Conservation (phyloP, 2,888 invertebrate genomes). For the Tanytarsus gracilentus region DNA sequence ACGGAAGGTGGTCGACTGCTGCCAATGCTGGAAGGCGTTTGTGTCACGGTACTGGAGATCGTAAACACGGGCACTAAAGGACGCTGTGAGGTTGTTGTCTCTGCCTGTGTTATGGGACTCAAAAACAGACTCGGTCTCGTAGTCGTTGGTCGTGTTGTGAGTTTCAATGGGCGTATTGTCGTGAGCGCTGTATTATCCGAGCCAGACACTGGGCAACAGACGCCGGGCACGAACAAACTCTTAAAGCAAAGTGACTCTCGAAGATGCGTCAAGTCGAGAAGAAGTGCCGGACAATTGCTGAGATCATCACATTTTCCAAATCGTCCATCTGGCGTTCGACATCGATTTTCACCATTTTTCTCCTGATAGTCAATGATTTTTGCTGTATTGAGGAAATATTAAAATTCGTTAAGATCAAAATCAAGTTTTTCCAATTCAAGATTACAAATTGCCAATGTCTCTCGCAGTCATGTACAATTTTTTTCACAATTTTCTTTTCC, state of each 20-base stretch:
- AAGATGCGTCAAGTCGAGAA: constrained; percentile 70
- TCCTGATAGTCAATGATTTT: constrained; percentile 43
- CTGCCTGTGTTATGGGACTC: constrained; percentile 41
- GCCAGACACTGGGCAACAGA: constrained; percentile 67
- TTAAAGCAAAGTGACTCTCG: constrained; percentile 85
- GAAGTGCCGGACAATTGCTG: constrained; percentile 76
- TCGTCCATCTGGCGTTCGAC: constrained; percentile 72
- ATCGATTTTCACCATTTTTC: constrained; percentile 53
- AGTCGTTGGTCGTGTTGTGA: constrained; percentile 38
- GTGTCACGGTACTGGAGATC: constrained; percentile 33
- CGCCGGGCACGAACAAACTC: constrained; percentile 82
- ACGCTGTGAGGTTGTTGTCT: constrained; percentile 42
- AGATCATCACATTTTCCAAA: constrained; percentile 78
- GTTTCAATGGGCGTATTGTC: constrained; percentile 37
- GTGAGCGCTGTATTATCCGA: constrained; percentile 33
- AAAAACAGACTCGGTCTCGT: constrained; percentile 38
- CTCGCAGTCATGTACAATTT: too few species aligned
- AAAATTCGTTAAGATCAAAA: not conserved
- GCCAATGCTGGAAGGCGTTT: constrained; percentile 32
- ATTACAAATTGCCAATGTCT: not conserved
- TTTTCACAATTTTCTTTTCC: not conserved
- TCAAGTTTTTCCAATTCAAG: not conserved
- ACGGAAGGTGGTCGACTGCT: constrained; percentile 31
- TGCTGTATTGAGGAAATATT: constrained; percentile 31
- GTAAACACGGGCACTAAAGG: constrained; percentile 42